Evolutionary conservation across 1,140 invertebrate species (phyloP), one percentile per base, ranked within the genome.

Genomic region (Ylistrum balloti): DNA sequence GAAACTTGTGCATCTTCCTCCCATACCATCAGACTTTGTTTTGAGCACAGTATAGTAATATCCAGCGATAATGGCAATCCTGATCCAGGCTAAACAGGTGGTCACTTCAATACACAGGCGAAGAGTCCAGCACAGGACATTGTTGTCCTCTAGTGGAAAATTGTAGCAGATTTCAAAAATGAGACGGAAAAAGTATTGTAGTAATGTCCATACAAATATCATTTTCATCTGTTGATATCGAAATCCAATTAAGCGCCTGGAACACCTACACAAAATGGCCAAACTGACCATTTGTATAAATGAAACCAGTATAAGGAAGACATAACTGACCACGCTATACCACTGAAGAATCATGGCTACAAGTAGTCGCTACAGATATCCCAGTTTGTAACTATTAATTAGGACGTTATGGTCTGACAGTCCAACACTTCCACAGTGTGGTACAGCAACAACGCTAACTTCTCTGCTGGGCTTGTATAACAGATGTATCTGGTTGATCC

Each of bases 171-270:
- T 87, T 38, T 87, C 86, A 35, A 33, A 87, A 34, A 38, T 28
- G 22, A 87, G 33, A 34, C 86, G 86, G 86, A 87, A 87, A 35
- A 38, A 10, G 35, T 35, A 87, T 32, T 87, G 86, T 20, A 87
- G 35, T n/a, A 87, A 34, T 35, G 86, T 38, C 33, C 33, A 87
- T n/a, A 35, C 33, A 35, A 87, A 87, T 0, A 87, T 0, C 5
- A 87, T 87, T n/a, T 87, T 87, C 22, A 87, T 87, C 33, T 35
- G 35, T 35, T 34, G 86, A n/a, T 34, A 87, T 35, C 86, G 33
- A 35, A 38, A 87, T 33, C 86, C 35, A 87, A 34, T 35, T n/a
- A 87, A n/a, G 11, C 86, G 56, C 56, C 56, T 74, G 56, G 56
- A 74, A 28, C 56, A 74, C 28, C n/a, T 74, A 28, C 56, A 74